Base-by-base conservation (phyloP, 2,888 invertebrate genomes). In the Ichneumon xanthorius region DNA sequence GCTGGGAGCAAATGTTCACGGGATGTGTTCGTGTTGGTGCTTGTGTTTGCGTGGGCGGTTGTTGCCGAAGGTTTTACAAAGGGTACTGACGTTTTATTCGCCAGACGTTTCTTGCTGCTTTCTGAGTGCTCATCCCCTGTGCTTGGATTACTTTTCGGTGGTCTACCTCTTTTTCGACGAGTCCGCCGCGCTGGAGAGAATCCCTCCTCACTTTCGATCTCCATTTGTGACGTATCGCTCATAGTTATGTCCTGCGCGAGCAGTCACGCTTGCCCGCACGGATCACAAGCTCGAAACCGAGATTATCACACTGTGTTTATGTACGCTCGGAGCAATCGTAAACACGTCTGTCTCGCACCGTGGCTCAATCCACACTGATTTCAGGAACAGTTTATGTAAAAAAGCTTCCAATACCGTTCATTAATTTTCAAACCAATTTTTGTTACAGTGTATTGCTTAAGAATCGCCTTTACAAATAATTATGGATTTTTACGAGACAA, bases 131-230 rank as follows among this genome's bases (percentile, higher is more conserved):
- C 68, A 2, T 68, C 68, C 4, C 6, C 11, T 11, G 68, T 22
- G 26, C 68, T 58, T 58, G 2, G 19, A n/a, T 19, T 11, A 22
- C 11, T 14, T 68, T 68, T 45, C 9, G 55, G 72, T 1, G 72
- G 55, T 30, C 58, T 72, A 4, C 72, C 55, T 58, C 58, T 71
- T 72, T 72, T 68, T 22, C 95, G 91, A 95, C 96, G 86, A 26
- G 68, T 11, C 22, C 6, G 11, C 26, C 2, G 19, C 6, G 6
- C 68, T 65, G 22, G 22, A 22, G 26, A 19, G 6, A 33, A 65
- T n/a, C 33, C 65, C 0, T 26, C 19, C 26, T 48, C 68, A 26
- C 48, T 48, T 14, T 68, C 68, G 7, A 16, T 26, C 11, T 68
- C 48, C 68, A 68, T 68, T 68, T 68, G 68, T 26, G 68, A 68